phyloP scores from a whole-genome alignment of 2,113 vertebrate genomes.

The Dunckerocampus dactyliophorus region DNA sequence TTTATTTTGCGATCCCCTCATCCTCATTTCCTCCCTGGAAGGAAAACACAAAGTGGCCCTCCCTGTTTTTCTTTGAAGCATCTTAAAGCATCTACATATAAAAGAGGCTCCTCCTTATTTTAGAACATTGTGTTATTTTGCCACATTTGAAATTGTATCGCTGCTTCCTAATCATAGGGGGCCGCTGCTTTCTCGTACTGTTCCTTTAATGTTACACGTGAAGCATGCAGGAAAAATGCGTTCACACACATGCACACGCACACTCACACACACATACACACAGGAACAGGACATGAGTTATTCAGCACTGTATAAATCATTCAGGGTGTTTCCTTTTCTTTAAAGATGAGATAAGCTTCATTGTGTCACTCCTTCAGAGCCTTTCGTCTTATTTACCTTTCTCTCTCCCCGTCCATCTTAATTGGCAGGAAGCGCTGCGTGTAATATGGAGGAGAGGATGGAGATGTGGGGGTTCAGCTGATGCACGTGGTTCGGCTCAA shows the following conservation, averaged over 20 bases:
- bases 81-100: no score
- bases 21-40: no score
- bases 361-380: conserved; percentile 39
- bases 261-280: conserved; percentile 13
- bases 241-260: background rate
- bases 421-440: conserved; percentile 25
- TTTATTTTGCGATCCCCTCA: no score
- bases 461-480: conserved; percentile 1
- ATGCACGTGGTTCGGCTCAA: conserved; percentile 17
- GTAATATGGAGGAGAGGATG: background rate
- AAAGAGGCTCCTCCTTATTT: no score
- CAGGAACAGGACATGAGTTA: conserved; percentile 52
- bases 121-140: no score
- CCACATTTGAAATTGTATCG: no score
- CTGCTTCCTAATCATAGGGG: no score
- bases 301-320: conserved; percentile 66
- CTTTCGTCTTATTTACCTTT: conserved; percentile 16
- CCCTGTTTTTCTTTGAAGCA: no score
- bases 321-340: conserved; percentile 60
- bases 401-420: conserved; percentile 12
- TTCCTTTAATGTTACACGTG: conserved; percentile 22
- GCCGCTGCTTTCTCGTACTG: background rate
- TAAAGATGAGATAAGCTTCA: conserved; percentile 60
- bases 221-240: conserved; percentile 4
- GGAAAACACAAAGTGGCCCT: no score